phyloP scores from a whole-genome alignment of 1,140 invertebrate genomes.

The Meloidogyne hapla region DNA sequence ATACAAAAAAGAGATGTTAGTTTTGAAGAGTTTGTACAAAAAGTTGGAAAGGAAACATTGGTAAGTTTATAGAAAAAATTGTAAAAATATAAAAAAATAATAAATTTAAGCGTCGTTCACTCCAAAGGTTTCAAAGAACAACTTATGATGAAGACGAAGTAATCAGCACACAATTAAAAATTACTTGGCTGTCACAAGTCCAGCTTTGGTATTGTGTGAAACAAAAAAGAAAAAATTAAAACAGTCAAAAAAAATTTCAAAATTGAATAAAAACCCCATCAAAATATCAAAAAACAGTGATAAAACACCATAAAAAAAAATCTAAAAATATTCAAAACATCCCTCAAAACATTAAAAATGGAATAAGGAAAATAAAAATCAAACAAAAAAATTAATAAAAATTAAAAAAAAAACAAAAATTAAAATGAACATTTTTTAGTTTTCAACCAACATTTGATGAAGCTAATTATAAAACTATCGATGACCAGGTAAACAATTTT shows the following conservation, averaged over 20 bases:
- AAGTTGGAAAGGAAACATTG: slow-evolving; percentile 48
- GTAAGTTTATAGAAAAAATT: not conserved
- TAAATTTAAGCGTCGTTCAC: slow-evolving; percentile 43
- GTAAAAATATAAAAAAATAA: not conserved
- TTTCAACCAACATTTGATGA: slow-evolving; percentile 59
- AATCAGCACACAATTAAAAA: slow-evolving; percentile 53
- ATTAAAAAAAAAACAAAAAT: not conserved
- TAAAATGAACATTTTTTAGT: slow-evolving; percentile 2
- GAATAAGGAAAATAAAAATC: not conserved
- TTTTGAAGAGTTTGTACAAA: slow-evolving; percentile 62
- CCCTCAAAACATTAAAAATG: not conserved
- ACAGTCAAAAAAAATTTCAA: not conserved
- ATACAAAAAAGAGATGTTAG: slow-evolving; percentile 34
- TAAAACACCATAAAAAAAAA: too few species aligned
- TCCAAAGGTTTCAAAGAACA: slow-evolving; percentile 59
- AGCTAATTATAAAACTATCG: slow-evolving; percentile 54
- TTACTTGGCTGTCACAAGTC: slow-evolving; percentile 62
- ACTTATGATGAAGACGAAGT: slow-evolving; percentile 58
- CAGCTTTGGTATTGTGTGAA: slow-evolving; percentile 55
- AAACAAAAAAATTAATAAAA: not conserved
- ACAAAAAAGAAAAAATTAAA: too few species aligned
- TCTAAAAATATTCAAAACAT: not conserved
- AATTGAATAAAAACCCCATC: too few species aligned
- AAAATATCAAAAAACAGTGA: too few species aligned
- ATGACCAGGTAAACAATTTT: slow-evolving; percentile 49